A percentile compares a stretch with the other conserved stretches of the same genome.
phyloP scores from a whole-genome alignment of 2,113 vertebrate genomes.

The Gnathonemus longibarbis region DNA sequence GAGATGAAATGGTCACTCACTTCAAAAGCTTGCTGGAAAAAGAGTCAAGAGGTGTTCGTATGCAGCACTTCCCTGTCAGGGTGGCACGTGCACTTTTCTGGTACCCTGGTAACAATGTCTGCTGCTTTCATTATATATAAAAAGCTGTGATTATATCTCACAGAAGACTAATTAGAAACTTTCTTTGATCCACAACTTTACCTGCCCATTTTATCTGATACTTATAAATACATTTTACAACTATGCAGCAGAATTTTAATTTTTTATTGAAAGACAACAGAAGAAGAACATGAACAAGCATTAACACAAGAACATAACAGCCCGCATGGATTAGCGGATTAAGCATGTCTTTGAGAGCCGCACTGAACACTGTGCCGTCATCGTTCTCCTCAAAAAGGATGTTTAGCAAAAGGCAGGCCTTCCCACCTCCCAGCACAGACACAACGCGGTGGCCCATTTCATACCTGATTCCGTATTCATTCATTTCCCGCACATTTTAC shows the following conservation, averaged over 20 bases:
- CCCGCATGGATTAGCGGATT: background rate
- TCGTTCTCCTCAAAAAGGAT: background rate
- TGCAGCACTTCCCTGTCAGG: background rate
- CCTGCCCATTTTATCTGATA: background rate
- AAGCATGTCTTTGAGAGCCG: background rate
- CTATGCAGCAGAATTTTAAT: background rate
- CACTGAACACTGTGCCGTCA: background rate
- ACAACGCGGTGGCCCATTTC: background rate
- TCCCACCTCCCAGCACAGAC: conserved; percentile 27
- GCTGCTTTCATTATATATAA: background rate
- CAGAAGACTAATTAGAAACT: background rate
- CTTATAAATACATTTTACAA: background rate
- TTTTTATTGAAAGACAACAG: too few relatives aligned
- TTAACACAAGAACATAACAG: too few relatives aligned
- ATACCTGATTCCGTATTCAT: background rate
- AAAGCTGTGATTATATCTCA: background rate
- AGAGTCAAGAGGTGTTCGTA: background rate
- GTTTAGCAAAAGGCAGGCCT: background rate
- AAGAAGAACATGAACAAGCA: too few relatives aligned
- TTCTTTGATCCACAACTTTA: background rate
- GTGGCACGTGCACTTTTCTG: background rate
- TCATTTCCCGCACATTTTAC: background rate
- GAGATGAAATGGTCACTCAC: background rate
- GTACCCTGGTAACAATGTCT: background rate
- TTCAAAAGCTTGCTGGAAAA: background rate